Base-by-base conservation (phyloP, 2,888 invertebrate genomes). In the Tetramorium bicarinatum region DNA sequence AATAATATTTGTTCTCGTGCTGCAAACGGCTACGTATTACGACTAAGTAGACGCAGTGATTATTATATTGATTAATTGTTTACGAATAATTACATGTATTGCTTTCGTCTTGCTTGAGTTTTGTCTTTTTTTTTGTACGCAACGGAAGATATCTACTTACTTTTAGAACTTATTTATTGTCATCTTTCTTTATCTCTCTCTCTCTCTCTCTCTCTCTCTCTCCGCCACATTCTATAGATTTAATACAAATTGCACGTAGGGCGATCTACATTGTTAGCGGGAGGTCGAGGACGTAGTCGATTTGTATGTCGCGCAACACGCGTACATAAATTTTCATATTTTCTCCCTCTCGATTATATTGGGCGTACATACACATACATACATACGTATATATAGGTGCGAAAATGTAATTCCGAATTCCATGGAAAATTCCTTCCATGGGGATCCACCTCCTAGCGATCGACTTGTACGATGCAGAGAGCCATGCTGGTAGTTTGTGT, bases 81-180 rank as follows among this genome's bases (percentile, higher is more conserved):
- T 77, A 90, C 52, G 80, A 79, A 91, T 92, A 91, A 90, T 92
- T 91, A 92, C 83, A 85, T 88, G 85, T 92, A 90, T 77, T 90
- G 91, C 91, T 92, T 92, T 88, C 85, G 83, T 91, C 85, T 67
- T 67, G 89, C 90, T 92, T 91, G 87, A 90, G 89, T 88, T 85
- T 89, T 87, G 25, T 85, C 86, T 67, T 34, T 84, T 84, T 66
- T 56, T 88, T 88, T 87, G 38, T 90, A 89, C 84, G 88, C 87
- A 87, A 88, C 67, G 74, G 85, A 79, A 44, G 47, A 71, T 90
- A 89, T 84, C 83, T 89, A 91, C 82, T 86, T 77, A 69, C 71
- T 71, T 79, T 90, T 93, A 90, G 86, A 89, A 89, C 71, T 92
- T 92, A 93, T 93, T 93, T 93, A 92, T 93, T 93, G 75, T 92